These are phyloP conservation scores for Lycophotia porphyrea DNA, from an alignment of 2,888 invertebrate species.

Conservation along the genomic window DNA sequence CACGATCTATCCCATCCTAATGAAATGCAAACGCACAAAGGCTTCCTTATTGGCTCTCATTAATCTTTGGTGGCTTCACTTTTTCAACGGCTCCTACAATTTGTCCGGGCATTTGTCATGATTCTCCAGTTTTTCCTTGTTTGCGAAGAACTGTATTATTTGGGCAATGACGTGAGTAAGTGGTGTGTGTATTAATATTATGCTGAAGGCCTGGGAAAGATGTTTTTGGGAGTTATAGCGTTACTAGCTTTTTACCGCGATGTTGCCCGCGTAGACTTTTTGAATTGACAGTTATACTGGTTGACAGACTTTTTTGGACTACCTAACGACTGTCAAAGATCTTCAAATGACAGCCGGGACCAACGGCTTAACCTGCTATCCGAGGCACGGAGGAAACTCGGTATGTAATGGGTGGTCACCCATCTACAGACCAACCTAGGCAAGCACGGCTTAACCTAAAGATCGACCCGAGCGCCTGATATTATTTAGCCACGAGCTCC, in stretches of 20 bases:
- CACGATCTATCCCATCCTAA: slow-evolving; percentile 72
- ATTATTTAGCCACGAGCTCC: no score
- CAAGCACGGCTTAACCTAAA: no score
- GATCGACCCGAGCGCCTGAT: no score
- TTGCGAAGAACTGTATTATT: slow-evolving; percentile 67
- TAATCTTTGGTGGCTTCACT: slow-evolving; percentile 84
- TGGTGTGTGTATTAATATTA: slow-evolving; percentile 45
- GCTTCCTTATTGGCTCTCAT: slow-evolving; percentile 80
- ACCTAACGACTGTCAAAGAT: no score
- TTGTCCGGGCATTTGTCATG: slow-evolving; percentile 83
- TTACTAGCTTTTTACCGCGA: not conserved
- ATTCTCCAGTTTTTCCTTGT: slow-evolving; percentile 75
- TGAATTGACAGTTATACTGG: no score
- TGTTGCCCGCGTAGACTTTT: not conserved
- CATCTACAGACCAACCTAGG: no score
- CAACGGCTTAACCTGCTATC: no score
- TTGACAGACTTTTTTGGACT: no score
- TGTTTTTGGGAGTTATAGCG: slow-evolving; percentile 1
- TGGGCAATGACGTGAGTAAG: slow-evolving; percentile 45
- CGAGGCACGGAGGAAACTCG: no score
- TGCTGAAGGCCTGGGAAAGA: not conserved
- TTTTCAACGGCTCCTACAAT: slow-evolving; percentile 82
- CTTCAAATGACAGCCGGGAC: no score
- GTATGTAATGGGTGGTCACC: no score
- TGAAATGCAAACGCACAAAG: slow-evolving; percentile 83